Base-by-base conservation (phyloP, 2,888 invertebrate genomes). In the Athripsodes cinereus region DNA sequence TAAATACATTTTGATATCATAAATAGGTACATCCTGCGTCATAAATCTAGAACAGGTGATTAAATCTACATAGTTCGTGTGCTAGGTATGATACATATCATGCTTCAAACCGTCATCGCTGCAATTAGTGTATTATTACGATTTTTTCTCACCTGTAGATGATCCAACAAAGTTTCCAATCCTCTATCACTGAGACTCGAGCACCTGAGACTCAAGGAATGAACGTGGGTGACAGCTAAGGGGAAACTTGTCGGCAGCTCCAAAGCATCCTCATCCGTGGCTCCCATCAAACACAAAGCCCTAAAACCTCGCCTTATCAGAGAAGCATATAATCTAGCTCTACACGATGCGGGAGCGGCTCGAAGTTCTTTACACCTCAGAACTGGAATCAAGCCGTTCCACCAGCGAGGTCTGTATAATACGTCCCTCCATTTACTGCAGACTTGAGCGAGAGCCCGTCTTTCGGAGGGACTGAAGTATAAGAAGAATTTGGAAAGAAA, bases 161-260 rank as follows among this genome's bases (percentile, higher is more conserved):
- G 92, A 79, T 93, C 93, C 69, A 94, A 74, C 49, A 93, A 80
- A 21, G 90, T 85, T 75, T 96, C 95, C 65, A 96, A 76, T 5
- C 95, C 95, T 67, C 91, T 82, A 76, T 96, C 96, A 31, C 91
- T 92, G 70, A 96, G 84, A 67, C 93, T 92, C 69, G 92, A 93
- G 70, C 93, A 93, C 68, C 92, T 84, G 66, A 96, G 80, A 68
- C 90, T 86, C 64, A 96, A 81, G 59, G 90, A 90, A 69, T 92
- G 89, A 65, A 95, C 82, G 70, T 92, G 90, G 68, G 90, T 87
- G 63, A 88, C 85, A 53, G 90, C 88, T 66, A 88, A 75, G 2
- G 93, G 89, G 71, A 92, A 93, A 66, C 89, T 87, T 70, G 88
- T 87, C 63, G 92, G 89, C 68, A 95, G 84, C 74, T 95, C 94